Percentiles rank a stretch among this genome's conserved stretches.
Conservation (phyloP, 2,797 vertebrate genomes). For the Enteromius treurensis region DNA sequence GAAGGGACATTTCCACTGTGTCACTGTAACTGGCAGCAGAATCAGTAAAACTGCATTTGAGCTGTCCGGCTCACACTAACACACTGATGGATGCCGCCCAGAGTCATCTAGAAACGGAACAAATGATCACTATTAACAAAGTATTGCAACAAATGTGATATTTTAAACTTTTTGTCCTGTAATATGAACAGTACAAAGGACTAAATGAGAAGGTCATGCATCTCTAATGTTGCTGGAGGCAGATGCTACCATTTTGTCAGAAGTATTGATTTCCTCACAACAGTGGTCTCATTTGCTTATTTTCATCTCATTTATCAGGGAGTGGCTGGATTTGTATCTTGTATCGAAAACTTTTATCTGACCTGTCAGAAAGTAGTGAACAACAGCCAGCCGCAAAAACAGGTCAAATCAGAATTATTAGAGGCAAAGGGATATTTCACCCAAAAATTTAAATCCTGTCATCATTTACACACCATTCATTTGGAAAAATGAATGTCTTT, state of each 20-base stretch:
- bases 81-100: too few relatives aligned
- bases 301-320: constrained; percentile 36
- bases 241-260: constrained; percentile 13
- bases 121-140: background rate
- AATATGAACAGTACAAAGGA: background rate
- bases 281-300: constrained; percentile 34
- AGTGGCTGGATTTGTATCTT: constrained; percentile 31
- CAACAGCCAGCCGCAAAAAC: background rate
- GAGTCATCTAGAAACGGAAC: background rate
- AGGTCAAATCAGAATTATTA: background rate
- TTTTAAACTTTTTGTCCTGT: background rate
- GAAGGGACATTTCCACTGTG: constrained; percentile 23
- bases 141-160: background rate
- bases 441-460: background rate
- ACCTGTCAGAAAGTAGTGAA: background rate
- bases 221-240: constrained; percentile 21
- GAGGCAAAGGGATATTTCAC: background rate
- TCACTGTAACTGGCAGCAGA: constrained; percentile 31
- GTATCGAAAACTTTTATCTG: constrained; percentile 6
- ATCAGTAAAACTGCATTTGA: constrained; percentile 3
- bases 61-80: too few relatives aligned
- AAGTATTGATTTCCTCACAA: constrained; percentile 22
- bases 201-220: constrained; percentile 27
- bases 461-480: background rate
- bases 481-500: background rate